These are phyloP conservation scores for Cosmia pyralina DNA, from an alignment of 2,888 invertebrate species.

Conservation along the genomic window DNA sequence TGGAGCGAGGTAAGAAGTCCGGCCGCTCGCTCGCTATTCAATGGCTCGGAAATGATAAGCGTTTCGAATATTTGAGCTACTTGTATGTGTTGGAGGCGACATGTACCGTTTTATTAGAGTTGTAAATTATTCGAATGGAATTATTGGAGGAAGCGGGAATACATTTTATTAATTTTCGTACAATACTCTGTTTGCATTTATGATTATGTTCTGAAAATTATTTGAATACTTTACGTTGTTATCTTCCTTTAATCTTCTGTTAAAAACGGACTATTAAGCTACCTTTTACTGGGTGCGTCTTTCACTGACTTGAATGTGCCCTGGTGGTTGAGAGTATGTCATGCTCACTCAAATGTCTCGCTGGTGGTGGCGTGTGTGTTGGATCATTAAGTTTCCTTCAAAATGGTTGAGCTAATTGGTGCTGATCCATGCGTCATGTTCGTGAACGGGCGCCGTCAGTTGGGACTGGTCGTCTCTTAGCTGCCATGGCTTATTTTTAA, in stretches of 20 bases:
- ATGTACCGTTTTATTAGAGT: constrained; percentile 60
- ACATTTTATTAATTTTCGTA: constrained; percentile 47
- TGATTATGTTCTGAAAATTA: constrained; percentile 15
- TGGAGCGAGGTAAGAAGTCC: constrained; percentile 73
- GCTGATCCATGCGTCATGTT: no score
- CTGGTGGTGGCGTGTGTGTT: no score
- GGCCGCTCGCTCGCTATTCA: constrained; percentile 69
- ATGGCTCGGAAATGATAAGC: constrained; percentile 83
- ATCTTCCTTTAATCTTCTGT: not conserved
- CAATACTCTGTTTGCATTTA: constrained; percentile 31
- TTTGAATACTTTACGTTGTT: not conserved
- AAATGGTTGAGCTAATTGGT: no score
- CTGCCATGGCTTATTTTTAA: no score
- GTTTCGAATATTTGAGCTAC: constrained; percentile 75
- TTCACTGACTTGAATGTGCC: no score
- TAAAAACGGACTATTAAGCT: not conserved
- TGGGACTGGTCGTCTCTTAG: no score
- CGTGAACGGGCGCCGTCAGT: no score
- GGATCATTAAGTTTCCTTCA: no score
- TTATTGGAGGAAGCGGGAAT: constrained; percentile 42
- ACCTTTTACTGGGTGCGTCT: no score
- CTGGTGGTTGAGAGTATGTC: no score
- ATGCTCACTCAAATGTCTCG: no score
- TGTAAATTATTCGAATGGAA: constrained; percentile 59
- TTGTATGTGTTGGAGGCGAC: constrained; percentile 62